Conservation (phyloP, 2,113 vertebrate genomes). For the Cyprinodon tularosa region DNA sequence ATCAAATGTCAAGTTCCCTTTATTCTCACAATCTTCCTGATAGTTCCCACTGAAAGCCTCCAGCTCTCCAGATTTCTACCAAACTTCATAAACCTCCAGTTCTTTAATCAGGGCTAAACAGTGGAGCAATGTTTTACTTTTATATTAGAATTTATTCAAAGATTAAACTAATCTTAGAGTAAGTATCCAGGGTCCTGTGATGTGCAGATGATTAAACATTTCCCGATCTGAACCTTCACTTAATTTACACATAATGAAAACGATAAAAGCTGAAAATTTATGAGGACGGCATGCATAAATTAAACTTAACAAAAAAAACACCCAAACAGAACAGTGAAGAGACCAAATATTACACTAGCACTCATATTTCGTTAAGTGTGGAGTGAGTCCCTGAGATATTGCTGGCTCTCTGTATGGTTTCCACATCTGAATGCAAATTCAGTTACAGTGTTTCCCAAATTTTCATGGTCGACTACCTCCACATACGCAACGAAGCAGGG, state of each 20-base stretch:
- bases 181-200: neutral
- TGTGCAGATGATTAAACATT: neutral
- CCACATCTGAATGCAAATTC: conserved; percentile 24
- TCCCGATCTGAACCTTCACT: conserved; percentile 3
- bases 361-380: conserved; percentile 32
- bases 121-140: no score
- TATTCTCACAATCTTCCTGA: neutral
- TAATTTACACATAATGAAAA: neutral
- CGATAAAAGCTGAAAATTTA: conserved; percentile 14
- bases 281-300: neutral
- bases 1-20: no score
- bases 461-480: conserved; percentile 6
- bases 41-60: neutral
- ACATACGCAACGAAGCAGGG: neutral
- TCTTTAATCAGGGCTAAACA: neutral
- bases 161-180: neutral
- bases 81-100: neutral
- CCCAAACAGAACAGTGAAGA: conserved; percentile 10
- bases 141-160: no score
- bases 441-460: conserved; percentile 43
- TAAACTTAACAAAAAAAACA: conserved; percentile 8
- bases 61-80: neutral
- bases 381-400: conserved; percentile 74
- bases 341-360: conserved; percentile 26
- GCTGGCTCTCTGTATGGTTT: conserved; percentile 40